Conservation (phyloP, 2,113 vertebrate genomes). For the Numida meleagris region DNA sequence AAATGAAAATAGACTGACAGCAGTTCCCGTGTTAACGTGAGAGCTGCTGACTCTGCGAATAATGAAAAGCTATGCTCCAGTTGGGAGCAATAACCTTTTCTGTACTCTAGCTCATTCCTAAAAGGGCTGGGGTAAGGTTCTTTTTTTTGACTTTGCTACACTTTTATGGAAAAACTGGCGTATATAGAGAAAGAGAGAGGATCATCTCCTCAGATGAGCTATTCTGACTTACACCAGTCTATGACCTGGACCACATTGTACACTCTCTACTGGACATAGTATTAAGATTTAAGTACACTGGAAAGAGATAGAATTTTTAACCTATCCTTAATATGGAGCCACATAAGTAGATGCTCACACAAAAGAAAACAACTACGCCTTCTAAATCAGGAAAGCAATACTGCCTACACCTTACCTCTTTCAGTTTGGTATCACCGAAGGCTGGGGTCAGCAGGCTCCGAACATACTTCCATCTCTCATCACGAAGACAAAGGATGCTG, state of each 20-base stretch:
- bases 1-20: slow-evolving; percentile 73
- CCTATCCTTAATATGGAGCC: not conserved
- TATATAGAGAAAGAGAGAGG: not conserved
- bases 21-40: slow-evolving; percentile 8
- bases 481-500: slow-evolving; percentile 87
- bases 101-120: not conserved
- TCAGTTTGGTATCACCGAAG: slow-evolving; percentile 87
- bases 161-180: not conserved
- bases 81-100: slow-evolving; percentile 46
- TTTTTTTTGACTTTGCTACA: not conserved
- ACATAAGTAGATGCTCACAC: not conserved
- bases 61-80: slow-evolving; percentile 29
- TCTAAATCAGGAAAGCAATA: not conserved
- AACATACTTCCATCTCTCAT: slow-evolving; percentile 88
- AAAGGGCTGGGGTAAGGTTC: not conserved
- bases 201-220: not conserved
- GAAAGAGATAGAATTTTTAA: not conserved
- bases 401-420: slow-evolving; percentile 79
- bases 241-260: not conserved
- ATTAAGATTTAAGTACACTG: not conserved
- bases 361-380: not conserved
- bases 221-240: not conserved
- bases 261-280: fast-evolving
- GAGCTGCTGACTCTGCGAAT: slow-evolving; percentile 52
- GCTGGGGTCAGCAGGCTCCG: slow-evolving; percentile 83